Evolutionary conservation across 1,140 invertebrate genomes (phyloP).

Genomic region (Brachionus sp.): DNA sequence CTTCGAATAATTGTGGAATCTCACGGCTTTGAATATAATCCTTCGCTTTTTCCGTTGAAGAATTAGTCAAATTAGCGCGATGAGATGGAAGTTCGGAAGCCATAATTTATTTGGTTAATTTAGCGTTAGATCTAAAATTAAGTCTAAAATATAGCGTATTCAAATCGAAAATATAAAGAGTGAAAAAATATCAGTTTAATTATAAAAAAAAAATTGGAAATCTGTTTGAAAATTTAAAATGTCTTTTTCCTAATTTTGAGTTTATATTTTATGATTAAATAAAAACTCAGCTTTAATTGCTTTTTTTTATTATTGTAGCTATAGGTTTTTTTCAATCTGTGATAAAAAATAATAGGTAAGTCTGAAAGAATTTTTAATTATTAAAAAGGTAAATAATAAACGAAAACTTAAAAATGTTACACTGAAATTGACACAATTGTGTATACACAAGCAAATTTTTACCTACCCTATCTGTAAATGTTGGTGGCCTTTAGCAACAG

Average conservation of each 20-base stretch:
- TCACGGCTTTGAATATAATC: slow-evolving; percentile 56
- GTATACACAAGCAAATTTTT: neutral
- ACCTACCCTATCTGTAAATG: neutral
- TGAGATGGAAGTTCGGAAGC: slow-evolving; percentile 39
- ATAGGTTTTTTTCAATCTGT: slow-evolving; percentile 2
- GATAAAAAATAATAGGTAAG: neutral
- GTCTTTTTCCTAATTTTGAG: neutral
- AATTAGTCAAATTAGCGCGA: slow-evolving; percentile 27
- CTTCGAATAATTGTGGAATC: slow-evolving; percentile 59
- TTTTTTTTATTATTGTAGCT: slow-evolving; percentile 6
- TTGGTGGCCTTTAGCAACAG: neutral
- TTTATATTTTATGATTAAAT: slow-evolving; percentile 1
- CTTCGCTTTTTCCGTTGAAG: slow-evolving; percentile 54
- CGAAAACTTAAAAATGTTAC: slow-evolving; percentile 14
- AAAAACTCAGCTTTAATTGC: neutral
- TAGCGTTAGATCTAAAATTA: neutral
- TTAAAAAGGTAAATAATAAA: neutral
- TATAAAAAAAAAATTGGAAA: neutral
- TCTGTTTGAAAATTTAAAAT: neutral
- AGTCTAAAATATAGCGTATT: neutral
- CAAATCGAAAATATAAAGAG: neutral
- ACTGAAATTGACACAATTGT: neutral
- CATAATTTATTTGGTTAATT: neutral
- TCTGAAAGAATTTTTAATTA: slow-evolving; percentile 13
- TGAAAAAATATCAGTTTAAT: neutral